A percentile compares a stretch with the other conserved stretches of the same genome.
Conservation (phyloP, 2,888 invertebrate genomes). For the Sisyra terminalis region DNA sequence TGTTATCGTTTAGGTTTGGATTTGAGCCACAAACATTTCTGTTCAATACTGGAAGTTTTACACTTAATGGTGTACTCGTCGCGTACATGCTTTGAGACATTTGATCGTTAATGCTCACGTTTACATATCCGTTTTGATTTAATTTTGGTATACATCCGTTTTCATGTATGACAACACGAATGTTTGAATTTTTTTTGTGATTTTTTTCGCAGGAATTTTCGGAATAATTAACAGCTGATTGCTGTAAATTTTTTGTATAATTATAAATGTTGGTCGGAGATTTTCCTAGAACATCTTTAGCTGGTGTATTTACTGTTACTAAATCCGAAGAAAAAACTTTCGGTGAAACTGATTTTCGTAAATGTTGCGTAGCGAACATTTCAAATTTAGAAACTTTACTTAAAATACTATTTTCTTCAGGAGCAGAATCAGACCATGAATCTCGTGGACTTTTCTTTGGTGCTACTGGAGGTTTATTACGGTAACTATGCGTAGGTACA, state of each 20-base stretch:
- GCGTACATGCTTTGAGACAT: constrained; percentile 6
- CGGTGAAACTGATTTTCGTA: constrained; percentile 43
- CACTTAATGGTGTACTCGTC: background rate
- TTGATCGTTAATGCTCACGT: constrained; percentile 23
- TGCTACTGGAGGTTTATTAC: constrained; percentile 45
- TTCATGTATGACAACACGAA: constrained; percentile 23
- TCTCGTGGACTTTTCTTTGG: constrained; percentile 35
- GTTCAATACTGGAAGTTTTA: background rate
- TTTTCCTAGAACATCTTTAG: constrained; percentile 58
- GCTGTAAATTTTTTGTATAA: constrained; percentile 39
- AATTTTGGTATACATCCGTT: constrained; percentile 22
- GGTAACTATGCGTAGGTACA: constrained; percentile 15
- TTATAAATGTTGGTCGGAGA: constrained; percentile 38
- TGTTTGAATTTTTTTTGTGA: constrained; percentile 14
- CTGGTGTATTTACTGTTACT: constrained; percentile 63
- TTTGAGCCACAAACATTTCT: constrained; percentile 3
- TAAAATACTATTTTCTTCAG: constrained; percentile 45
- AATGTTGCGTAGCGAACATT: constrained; percentile 49
- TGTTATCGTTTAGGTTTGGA: constrained; percentile 11
- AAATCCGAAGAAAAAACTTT: constrained; percentile 70
- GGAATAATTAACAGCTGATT: constrained; percentile 30
- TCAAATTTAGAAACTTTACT: constrained; percentile 70
- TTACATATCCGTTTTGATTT: constrained; percentile 19
- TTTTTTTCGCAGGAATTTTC: constrained; percentile 22
- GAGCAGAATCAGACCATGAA: constrained; percentile 31